Conservation (phyloP, 2,888 invertebrate genomes). For the Elmis aenea region DNA sequence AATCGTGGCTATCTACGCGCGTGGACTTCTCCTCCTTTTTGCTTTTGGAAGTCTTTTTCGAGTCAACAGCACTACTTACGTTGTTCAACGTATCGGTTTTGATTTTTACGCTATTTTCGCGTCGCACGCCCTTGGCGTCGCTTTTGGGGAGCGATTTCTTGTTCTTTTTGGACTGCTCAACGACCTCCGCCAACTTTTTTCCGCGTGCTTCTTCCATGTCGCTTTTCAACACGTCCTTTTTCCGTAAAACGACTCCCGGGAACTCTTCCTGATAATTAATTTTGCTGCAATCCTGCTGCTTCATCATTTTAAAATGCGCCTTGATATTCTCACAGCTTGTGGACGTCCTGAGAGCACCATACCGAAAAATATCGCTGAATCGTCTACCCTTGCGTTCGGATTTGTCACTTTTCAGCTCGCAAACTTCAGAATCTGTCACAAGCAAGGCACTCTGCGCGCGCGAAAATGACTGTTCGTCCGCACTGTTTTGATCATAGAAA, state of each 20-base stretch:
- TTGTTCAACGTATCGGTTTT: slow-evolving; percentile 10
- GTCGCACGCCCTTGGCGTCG: slow-evolving; percentile 19
- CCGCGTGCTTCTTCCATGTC: background rate
- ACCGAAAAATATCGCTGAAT: slow-evolving; percentile 42
- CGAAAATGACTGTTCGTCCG: slow-evolving; percentile 4
- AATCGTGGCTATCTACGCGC: slow-evolving; percentile 19
- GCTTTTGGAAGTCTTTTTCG: slow-evolving; percentile 13
- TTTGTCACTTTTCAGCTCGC: slow-evolving; percentile 15
- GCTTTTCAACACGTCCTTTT: slow-evolving; percentile 3
- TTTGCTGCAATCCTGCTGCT: slow-evolving; percentile 3
- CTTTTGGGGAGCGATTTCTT: slow-evolving; percentile 17
- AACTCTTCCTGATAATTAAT: slow-evolving; percentile 27
- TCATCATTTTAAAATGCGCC: slow-evolving; percentile 26
- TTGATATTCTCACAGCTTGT: slow-evolving; percentile 36
- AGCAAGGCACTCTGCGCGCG: slow-evolving; percentile 37
- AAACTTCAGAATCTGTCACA: slow-evolving; percentile 23
- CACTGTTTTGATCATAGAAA: slow-evolving; percentile 21
- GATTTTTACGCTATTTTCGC: slow-evolving; percentile 9
- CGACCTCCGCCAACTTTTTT: slow-evolving; percentile 5
- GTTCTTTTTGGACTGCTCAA: slow-evolving; percentile 21
- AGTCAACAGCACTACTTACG: slow-evolving; percentile 6
- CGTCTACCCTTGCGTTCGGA: slow-evolving; percentile 33
- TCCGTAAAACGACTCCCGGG: slow-evolving; percentile 16
- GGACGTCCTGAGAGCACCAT: slow-evolving; percentile 27
- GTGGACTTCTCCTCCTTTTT: slow-evolving; percentile 12